phyloP scores from a whole-genome alignment of 2,113 vertebrate species.

The Macrotis lagotis region DNA sequence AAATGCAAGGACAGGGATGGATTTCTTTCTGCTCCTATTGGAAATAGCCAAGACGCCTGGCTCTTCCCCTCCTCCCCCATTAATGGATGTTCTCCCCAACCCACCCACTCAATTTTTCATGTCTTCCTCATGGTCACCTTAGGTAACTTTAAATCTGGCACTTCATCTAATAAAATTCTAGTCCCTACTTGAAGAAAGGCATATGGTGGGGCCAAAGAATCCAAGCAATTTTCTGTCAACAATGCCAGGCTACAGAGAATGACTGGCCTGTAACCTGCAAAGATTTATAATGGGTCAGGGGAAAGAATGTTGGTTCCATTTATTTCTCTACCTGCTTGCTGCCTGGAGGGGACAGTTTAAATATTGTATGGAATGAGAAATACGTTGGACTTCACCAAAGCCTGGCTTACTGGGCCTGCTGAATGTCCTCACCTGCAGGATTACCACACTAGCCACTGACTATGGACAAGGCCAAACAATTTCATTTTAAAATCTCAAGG shows the following conservation, averaged over 20 bases:
- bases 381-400: not conserved
- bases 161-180: not conserved
- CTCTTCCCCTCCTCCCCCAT: not conserved
- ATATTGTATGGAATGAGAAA: not conserved
- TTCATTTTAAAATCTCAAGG: not conserved
- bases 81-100: not conserved
- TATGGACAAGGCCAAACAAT: not conserved
- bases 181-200: not conserved
- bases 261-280: not conserved
- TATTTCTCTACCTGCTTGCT: not conserved
- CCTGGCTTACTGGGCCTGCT: not conserved
- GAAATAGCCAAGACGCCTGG: not conserved
- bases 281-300: not conserved
- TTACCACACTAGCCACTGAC: not conserved
- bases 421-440: not conserved
- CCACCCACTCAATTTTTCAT: not conserved
- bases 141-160: not conserved
- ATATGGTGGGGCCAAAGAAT: not conserved
- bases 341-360: not conserved
- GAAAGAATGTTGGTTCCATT: not conserved
- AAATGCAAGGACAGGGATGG: not conserved
- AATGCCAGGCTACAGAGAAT: not conserved
- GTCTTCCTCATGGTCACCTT: not conserved
- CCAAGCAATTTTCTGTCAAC: not conserved
- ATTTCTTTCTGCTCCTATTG: not conserved